Evolutionary conservation across 1,140 invertebrate species (phyloP).

Genomic region (Bilobella aurantiaca): DNA sequence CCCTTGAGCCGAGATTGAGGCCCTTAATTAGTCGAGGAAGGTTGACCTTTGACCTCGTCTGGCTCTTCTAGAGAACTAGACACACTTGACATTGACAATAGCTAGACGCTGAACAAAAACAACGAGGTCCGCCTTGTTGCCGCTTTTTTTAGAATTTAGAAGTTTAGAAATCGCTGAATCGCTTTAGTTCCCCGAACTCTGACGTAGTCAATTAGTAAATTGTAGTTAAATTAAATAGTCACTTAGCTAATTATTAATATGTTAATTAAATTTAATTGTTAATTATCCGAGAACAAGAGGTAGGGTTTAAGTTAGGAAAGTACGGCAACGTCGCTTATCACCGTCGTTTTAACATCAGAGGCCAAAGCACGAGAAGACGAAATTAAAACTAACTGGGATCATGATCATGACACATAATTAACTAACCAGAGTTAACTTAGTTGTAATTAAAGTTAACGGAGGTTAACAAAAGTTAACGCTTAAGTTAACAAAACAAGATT

Average conservation of each 20-base stretch:
- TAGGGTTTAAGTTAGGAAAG: background rate
- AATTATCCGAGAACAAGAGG: slow-evolving; percentile 4
- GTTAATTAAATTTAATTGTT: background rate
- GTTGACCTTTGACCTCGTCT: background rate
- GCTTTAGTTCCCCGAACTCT: background rate
- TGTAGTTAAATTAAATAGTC: background rate
- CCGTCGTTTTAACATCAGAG: background rate
- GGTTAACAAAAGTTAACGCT: too few relatives aligned
- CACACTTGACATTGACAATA: slow-evolving; percentile 7
- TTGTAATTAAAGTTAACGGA: too few relatives aligned
- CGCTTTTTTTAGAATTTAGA: too few relatives aligned
- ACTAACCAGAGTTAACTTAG: background rate
- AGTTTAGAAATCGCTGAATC: background rate
- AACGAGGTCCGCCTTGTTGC: too few relatives aligned
- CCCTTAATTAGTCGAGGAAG: too few relatives aligned
- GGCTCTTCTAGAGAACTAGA: background rate
- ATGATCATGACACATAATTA: background rate
- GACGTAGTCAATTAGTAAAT: background rate
- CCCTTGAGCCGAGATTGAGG: too few relatives aligned
- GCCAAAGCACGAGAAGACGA: background rate
- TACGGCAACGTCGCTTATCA: background rate
- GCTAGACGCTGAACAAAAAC: background rate
- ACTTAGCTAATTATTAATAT: background rate
- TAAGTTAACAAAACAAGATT: too few relatives aligned
- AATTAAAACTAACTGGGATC: background rate